Percentiles rank a stretch among this genome's conserved stretches.
Conservation (phyloP, 2,113 vertebrate genomes). For the Pholis gunnellus region DNA sequence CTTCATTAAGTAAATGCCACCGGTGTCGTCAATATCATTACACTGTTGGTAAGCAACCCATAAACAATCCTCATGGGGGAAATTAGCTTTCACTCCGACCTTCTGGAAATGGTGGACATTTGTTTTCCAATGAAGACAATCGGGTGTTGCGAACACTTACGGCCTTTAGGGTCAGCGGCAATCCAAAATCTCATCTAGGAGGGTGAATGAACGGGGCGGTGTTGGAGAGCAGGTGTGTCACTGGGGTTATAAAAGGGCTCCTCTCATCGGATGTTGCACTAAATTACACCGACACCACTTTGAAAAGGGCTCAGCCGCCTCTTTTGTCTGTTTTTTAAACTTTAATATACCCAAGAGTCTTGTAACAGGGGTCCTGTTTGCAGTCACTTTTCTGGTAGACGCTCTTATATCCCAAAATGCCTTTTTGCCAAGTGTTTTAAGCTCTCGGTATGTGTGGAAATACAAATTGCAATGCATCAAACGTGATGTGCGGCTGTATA, state of each 20-base stretch:
- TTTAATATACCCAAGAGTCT: neutral
- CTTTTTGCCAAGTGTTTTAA: neutral
- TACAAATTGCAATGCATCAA: neutral
- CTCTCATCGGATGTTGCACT: conserved; percentile 40
- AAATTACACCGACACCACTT: conserved; percentile 39
- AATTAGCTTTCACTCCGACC: conserved; percentile 57
- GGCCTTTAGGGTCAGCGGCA: conserved; percentile 50
- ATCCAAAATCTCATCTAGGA: conserved; percentile 63
- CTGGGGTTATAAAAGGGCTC: conserved; percentile 35
- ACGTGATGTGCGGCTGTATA: neutral
- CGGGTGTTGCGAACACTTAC: conserved; percentile 4
- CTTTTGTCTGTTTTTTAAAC: neutral
- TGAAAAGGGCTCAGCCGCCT: neutral
- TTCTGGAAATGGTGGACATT: conserved; percentile 38
- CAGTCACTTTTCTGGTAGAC: neutral
- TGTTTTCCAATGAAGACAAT: conserved; percentile 25
- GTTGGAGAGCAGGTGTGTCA: conserved; percentile 20
- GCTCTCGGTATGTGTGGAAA: neutral
- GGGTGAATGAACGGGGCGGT: neutral
- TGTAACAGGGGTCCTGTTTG: neutral
- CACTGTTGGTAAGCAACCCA: conserved; percentile 66
- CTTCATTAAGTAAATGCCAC: conserved; percentile 79
- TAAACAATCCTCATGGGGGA: conserved; percentile 67
- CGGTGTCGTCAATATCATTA: conserved; percentile 68
- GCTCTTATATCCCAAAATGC: neutral